phyloP scores from a whole-genome alignment of 2,797 vertebrate species.

The Coregonus ussuriensis region DNA sequence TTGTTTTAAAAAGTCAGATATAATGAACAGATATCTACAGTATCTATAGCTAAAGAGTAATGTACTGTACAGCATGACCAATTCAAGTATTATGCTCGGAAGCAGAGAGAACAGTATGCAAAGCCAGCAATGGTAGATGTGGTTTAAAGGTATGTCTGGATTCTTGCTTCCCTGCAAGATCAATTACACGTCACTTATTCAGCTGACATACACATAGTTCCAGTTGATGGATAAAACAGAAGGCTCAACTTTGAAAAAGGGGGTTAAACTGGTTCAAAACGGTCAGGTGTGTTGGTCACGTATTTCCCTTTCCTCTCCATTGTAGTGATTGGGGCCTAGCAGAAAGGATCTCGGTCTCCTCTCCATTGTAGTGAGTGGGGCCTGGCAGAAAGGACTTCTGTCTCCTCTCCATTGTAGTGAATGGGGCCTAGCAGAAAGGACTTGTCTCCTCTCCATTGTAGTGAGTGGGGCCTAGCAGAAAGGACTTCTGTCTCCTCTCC shows the following conservation, averaged over 20 bases:
- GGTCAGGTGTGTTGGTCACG: slow-evolving; percentile 23
- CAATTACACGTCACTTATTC: background rate
- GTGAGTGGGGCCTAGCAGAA: too few species aligned
- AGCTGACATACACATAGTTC: background rate
- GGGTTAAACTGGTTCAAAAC: background rate
- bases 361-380: too few species aligned
- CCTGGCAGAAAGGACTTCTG: too few species aligned
- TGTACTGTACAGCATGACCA: background rate
- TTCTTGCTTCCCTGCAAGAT: background rate
- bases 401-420: too few species aligned
- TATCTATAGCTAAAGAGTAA: background rate
- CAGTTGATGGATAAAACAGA: background rate
- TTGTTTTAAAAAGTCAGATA: background rate
- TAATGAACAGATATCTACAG: background rate
- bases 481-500: too few species aligned
- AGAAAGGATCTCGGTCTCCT: too few species aligned
- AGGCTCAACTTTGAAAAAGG: background rate
- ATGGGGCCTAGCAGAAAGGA: too few species aligned
- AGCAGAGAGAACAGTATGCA: background rate
- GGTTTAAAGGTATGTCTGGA: background rate
- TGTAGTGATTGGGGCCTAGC: too few species aligned
- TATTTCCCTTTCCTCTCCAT: slow-evolving; percentile 35
- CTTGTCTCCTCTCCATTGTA: too few species aligned
- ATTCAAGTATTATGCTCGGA: background rate
- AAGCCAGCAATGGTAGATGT: background rate